A percentile compares a stretch with the other conserved stretches of the same genome.
phyloP scores from a whole-genome alignment of 2,888 invertebrate genomes.

The Aplocera efformata region DNA sequence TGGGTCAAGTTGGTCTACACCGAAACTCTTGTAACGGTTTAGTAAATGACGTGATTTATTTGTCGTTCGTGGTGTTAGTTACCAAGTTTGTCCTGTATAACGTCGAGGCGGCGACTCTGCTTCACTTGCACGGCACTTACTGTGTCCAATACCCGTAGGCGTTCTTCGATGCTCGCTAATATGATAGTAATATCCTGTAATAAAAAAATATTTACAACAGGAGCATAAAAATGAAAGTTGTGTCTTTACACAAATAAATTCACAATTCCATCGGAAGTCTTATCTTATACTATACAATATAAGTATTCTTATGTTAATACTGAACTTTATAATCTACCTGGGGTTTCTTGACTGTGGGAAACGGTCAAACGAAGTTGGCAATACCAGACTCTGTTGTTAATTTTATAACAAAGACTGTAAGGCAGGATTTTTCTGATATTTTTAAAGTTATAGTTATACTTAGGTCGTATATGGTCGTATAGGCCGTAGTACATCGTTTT shows the following conservation, averaged over 20 bases:
- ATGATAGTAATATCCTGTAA: conserved; percentile 64
- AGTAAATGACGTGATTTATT: conserved; percentile 26
- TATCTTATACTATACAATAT: too few species aligned
- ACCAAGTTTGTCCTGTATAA: conserved; percentile 74
- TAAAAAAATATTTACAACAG: neutral
- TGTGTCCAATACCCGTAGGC: conserved; percentile 62
- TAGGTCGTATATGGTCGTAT: too few species aligned
- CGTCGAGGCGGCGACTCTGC: conserved; percentile 68
- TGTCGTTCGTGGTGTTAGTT: conserved; percentile 28
- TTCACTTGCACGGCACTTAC: conserved; percentile 63
- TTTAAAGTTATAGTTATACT: too few species aligned
- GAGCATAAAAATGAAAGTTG: too few species aligned
- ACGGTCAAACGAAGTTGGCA: neutral
- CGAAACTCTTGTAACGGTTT: conserved; percentile 24
- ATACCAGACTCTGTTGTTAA: neutral
- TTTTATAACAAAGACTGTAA: neutral
- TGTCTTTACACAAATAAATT: too few species aligned
- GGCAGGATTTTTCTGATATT: neutral
- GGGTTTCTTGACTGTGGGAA: too few species aligned
- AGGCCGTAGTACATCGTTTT: too few species aligned
- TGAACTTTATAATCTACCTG: too few species aligned
- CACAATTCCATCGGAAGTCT: too few species aligned
- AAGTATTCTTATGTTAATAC: too few species aligned
- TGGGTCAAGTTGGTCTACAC: conserved; percentile 24
- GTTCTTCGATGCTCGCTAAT: conserved; percentile 65